Conservation (phyloP, 2,888 invertebrate genomes). For the Hirtodrosophila cameraria region DNA sequence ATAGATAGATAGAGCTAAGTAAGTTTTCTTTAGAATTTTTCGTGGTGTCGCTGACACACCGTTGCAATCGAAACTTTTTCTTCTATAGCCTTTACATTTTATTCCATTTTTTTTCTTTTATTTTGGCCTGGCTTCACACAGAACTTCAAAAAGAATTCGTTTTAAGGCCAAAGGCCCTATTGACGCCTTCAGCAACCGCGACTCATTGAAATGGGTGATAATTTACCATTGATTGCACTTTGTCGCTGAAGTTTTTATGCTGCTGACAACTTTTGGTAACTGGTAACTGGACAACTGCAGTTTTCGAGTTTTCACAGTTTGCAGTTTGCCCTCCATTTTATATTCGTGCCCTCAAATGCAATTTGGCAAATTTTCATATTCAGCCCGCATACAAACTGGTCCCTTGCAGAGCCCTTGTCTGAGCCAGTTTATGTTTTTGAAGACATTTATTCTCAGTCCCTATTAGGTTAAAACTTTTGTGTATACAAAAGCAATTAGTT, state of each 20-base stretch:
- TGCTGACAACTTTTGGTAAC: constrained; percentile 77
- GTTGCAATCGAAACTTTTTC: constrained; percentile 30
- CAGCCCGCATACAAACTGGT: constrained; percentile 16
- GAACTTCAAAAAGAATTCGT: constrained; percentile 43
- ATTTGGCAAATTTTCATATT: constrained; percentile 65
- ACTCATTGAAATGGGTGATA: constrained; percentile 78
- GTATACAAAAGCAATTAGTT: constrained; percentile 68
- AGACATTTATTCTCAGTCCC: constrained; percentile 17
- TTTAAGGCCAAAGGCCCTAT: constrained; percentile 49
- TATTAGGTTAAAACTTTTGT: constrained; percentile 28
- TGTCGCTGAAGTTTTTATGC: constrained; percentile 75
- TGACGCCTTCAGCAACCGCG: constrained; percentile 59
- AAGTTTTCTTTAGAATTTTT: constrained; percentile 32
- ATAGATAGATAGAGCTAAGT: constrained; percentile 19
- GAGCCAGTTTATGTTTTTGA: constrained; percentile 37
- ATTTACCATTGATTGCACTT: constrained; percentile 79
- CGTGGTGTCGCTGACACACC: constrained; percentile 46
- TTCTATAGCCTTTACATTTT: constrained; percentile 18
- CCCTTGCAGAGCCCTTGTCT: constrained; percentile 15
- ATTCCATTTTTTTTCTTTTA: constrained; percentile 7
- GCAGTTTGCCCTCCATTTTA: constrained; percentile 56
- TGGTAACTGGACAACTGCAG: constrained; percentile 24
- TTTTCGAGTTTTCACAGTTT: constrained; percentile 12
- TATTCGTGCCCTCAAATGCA: constrained; percentile 29
- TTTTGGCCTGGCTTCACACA: constrained; percentile 49